Evolutionary conservation across 2,797 vertebrate genomes (phyloP).

Genomic region (Tauraco hartlaubi): DNA sequence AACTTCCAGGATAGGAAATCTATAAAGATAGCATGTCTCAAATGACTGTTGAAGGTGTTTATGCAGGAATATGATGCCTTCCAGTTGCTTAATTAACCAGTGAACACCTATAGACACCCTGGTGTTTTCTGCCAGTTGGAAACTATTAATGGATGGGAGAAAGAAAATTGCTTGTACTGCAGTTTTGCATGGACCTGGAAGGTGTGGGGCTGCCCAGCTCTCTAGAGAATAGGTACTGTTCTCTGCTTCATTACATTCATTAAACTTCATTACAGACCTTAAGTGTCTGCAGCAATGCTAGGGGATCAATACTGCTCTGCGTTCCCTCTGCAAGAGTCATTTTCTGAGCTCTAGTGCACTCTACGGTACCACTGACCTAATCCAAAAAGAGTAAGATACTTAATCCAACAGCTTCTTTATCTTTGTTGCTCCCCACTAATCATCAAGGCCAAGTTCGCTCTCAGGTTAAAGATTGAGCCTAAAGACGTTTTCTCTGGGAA

Average conservation of each 20-base stretch:
- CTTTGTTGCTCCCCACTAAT: not conserved
- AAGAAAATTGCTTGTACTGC: not conserved
- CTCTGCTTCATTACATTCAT: conserved; percentile 52
- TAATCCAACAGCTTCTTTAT: not conserved
- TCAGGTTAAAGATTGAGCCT: not conserved
- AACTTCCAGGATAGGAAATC: not conserved
- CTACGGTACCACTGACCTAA: not conserved
- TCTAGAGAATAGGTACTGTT: conserved; percentile 2
- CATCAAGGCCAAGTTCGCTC: not conserved
- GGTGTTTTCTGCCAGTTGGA: not conserved
- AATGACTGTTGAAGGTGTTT: not conserved
- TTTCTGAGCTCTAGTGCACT: conserved; percentile 15
- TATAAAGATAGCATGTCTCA: not conserved
- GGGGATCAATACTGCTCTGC: not conserved
- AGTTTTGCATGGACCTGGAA: conserved; percentile 2
- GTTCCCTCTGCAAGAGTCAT: not conserved
- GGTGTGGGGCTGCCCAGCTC: not conserved
- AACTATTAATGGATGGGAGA: not conserved
- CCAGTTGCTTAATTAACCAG: not conserved
- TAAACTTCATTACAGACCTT: conserved; percentile 39
- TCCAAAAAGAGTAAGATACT: conserved; percentile 10
- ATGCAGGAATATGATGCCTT: not conserved
- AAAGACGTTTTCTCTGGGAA: not conserved
- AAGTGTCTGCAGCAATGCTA: not conserved
- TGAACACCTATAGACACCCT: not conserved